Evolutionary conservation across 2,797 vertebrate genomes (phyloP), one percentile per base, ranked within the genome.

Genomic region (Jordanella pulchra): DNA sequence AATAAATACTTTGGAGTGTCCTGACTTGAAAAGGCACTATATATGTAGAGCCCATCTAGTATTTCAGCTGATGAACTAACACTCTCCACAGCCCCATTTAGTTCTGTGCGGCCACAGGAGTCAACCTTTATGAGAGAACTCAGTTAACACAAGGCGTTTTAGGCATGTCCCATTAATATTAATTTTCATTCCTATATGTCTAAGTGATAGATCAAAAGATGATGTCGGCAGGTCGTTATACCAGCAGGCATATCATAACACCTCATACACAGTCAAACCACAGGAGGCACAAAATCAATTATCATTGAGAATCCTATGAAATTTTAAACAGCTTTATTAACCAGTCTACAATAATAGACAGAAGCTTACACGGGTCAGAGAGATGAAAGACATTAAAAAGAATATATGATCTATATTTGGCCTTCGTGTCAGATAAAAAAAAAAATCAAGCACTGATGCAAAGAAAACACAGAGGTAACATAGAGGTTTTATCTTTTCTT

Each of bases 151-250:
- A 28, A 45, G 9, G 55, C 45, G 30, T 63, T 71, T 54, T 18
- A 55, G 6, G 60, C 14, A 50, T 48, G 72, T 60, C 75, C 47
- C 21, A 74, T 47, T 1, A 50, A 73, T 39, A 56, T 86, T 80
- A 78, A 80, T 69, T 89, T 83, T 84, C 76, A 82, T 48, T 21
- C 2, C 67, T 44, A 78, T 73, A 84, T 82, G 56, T 72, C 73
- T 84, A 86, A 89, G 87, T 73, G 78, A 88, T 72, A 78, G 77
- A 87, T 90, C 86, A 89, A 88, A 89, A 75, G 67, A 54, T 67
- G 71, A 81, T 72, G 76, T 73, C 65, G 68, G 48, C 77, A 73
- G 80, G 80, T 87, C 78, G 84, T 84, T 77, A 80, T 70, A 65
- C 56, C 66, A 67, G 79, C 72, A 77, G 1, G 30, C 32, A 69